Base-by-base conservation (phyloP, 2,797 vertebrate genomes). In the Eleutherodactylus coqui region DNA sequence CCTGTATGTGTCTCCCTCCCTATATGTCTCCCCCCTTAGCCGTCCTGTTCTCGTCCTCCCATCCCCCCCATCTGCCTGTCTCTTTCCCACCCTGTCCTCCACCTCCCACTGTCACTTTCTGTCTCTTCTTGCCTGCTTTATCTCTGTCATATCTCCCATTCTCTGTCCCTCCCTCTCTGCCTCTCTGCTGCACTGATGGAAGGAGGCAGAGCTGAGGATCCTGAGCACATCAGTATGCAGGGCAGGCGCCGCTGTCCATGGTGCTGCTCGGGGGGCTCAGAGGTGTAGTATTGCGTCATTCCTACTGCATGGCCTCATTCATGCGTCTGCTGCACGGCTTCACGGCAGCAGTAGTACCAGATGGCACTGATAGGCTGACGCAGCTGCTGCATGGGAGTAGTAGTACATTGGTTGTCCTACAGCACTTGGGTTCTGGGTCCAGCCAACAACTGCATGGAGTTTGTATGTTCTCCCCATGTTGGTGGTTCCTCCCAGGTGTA, bases 181-280 rank as follows among this genome's bases (percentile, higher is more conserved):
- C 84, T 86, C 78, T 86, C 70, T 86, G 85, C 80, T 87, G 85
- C 85, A 87, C 41, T 17, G 49, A 78, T 76, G n/a, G 78, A 79
- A 38, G 34, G 36, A 45, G 85, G 69, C 19, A 29, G 67, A 9
- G 60, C 51, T 51, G 62, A 67, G 62, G 17, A 51, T 3, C 5
- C 34, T 49, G n/a, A 43, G 36, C 24, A 69, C 60, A 67, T 70
- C 27, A 70, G 64, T 72, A 82, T 70, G 82, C 53, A 45, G 14
- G 29, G 82, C 53, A 41, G 72, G 53, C 38, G 45, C 45, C 8
- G 27, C 70, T 83, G 79, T 47, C 79, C 79, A 24, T 81, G 79
- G 79, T 81, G 79, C 79, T 81, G 79, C 17, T 13, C 1, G 7
- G 2, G 32, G 62, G 32, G 60, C 7, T 45, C 14, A 69, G 45